Conservation (phyloP, 2,888 invertebrate genomes). For the Andrena bicolor region DNA sequence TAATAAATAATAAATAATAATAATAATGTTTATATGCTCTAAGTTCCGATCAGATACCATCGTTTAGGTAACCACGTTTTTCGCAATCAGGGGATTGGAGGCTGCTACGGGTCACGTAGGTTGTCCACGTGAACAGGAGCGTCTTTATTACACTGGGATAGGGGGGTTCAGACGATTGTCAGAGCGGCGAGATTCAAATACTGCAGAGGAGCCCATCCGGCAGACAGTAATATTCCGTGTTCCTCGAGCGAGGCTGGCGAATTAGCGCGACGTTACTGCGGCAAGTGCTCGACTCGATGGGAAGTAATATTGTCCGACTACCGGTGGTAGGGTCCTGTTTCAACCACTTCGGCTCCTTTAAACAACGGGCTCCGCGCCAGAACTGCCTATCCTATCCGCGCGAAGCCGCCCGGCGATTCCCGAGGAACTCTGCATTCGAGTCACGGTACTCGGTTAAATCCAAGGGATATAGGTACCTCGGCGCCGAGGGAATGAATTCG, state of each 20-base stretch:
- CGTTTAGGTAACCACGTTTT: not conserved
- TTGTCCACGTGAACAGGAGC: not conserved
- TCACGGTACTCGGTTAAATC: slow-evolving; percentile 68
- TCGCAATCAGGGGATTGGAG: not conserved
- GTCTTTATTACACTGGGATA: slow-evolving; percentile 36
- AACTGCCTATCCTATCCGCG: slow-evolving; percentile 61
- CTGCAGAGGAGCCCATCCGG: slow-evolving; percentile 42
- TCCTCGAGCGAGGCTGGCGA: slow-evolving; percentile 50
- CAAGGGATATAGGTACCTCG: slow-evolving; percentile 54
- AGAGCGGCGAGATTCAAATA: slow-evolving; percentile 51
- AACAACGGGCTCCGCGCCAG: slow-evolving; percentile 69
- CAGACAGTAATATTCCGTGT: slow-evolving; percentile 67
- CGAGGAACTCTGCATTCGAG: slow-evolving; percentile 57
- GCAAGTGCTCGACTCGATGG: slow-evolving; percentile 66
- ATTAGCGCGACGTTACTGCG: slow-evolving; percentile 69
- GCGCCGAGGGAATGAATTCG: slow-evolving; percentile 67
- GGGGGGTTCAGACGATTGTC: slow-evolving; percentile 29
- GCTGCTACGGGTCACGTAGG: not conserved
- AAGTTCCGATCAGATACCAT: not conserved
- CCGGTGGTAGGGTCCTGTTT: slow-evolving; percentile 54
- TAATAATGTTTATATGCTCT: too few species aligned
- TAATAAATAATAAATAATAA: too few species aligned
- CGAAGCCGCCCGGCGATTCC: slow-evolving; percentile 44
- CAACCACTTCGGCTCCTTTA: slow-evolving; percentile 68
- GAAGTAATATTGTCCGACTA: slow-evolving; percentile 72